These are phyloP conservation scores for Heliconius cydno DNA, from an alignment of 2,888 invertebrate genomes.

Conservation along the genomic window DNA sequence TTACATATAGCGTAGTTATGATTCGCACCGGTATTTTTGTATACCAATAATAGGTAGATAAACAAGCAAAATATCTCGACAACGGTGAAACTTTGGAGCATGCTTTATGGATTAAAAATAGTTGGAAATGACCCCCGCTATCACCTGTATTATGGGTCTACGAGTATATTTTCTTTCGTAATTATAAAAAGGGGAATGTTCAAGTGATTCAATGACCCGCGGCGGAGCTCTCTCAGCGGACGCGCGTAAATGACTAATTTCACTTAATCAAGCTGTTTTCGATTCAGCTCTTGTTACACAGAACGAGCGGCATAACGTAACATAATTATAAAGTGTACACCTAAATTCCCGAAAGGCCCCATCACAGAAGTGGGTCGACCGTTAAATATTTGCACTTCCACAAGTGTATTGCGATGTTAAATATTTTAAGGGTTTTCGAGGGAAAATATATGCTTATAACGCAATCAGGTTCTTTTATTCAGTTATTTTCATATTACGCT, in stretches of 20 bases:
- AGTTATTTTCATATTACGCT: background rate
- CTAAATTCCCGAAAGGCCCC: constrained; percentile 33
- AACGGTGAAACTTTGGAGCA: background rate
- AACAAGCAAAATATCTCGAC: too few relatives aligned
- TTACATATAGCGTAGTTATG: background rate
- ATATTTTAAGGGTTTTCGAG: constrained; percentile 29
- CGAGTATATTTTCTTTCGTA: background rate
- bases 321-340: constrained; percentile 33
- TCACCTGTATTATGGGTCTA: background rate
- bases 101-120: background rate
- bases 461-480: constrained; percentile 18
- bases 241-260: constrained; percentile 8
- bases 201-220: background rate
- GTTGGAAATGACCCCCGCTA: background rate
- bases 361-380: constrained; percentile 37
- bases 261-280: constrained; percentile 22
- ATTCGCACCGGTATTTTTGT: too few relatives aligned
- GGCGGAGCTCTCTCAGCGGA: background rate
- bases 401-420: constrained; percentile 35
- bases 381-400: constrained; percentile 38
- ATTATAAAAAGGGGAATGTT: too few relatives aligned
- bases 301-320: constrained; percentile 23
- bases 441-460: constrained; percentile 21
- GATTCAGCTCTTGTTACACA: constrained; percentile 23
- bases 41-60: too few relatives aligned